A percentile compares a stretch with the other conserved stretches of the same genome.
These are phyloP conservation scores for Sylvia atricapilla DNA, from an alignment of 2,113 vertebrate species.

Conservation along the genomic window DNA sequence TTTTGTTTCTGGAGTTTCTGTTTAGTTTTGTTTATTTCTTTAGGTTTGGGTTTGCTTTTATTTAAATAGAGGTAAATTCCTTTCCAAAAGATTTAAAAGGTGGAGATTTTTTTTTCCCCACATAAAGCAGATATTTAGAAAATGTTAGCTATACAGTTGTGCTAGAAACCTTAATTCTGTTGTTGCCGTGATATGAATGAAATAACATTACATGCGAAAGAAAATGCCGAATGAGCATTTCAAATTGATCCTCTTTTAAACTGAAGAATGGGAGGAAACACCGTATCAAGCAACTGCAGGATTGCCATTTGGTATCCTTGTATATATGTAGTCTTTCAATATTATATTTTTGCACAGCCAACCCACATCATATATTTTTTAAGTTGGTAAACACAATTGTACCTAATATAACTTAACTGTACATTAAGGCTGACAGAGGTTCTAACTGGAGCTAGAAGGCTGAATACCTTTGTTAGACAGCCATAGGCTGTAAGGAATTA, in stretches of 20 bases:
- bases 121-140: not conserved
- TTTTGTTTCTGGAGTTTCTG: not conserved
- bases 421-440: not conserved
- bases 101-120: not conserved
- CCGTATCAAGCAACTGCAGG: not conserved
- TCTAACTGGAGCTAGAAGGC: not conserved
- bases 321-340: not conserved
- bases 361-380: not conserved
- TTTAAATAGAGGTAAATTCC: fast-evolving
- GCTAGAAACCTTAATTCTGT: not conserved
- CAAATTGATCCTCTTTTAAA: not conserved
- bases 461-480: not conserved
- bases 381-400: not conserved
- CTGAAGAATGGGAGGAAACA: not conserved
- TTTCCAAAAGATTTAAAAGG: not conserved
- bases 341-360: not conserved
- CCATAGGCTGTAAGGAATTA: not conserved
- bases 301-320: not conserved
- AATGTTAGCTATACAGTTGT: not conserved
- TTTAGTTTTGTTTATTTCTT: not conserved
- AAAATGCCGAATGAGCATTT: not conserved
- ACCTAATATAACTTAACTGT: not conserved
- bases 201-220: not conserved
- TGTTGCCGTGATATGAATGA: not conserved
- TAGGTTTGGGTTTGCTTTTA: not conserved